These are phyloP conservation scores for Panagrolaimus sp. DNA, from an alignment of 1,140 invertebrate species.

Conservation along the genomic window DNA sequence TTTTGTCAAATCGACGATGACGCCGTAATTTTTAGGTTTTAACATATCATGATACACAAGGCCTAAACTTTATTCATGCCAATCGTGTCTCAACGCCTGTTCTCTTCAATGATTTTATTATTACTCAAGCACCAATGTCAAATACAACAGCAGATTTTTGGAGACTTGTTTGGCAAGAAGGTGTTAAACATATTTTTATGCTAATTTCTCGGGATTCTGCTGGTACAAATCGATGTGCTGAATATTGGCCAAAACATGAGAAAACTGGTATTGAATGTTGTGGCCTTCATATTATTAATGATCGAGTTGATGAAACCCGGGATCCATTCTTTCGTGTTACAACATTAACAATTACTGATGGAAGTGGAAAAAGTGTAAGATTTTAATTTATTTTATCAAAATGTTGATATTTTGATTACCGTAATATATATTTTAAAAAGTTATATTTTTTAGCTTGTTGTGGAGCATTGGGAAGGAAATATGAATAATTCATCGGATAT, in stretches of 20 bases:
- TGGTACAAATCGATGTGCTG: conserved; percentile 34
- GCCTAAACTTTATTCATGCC: conserved; percentile 49
- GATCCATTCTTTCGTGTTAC: conserved; percentile 51
- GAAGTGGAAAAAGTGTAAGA: conserved; percentile 37
- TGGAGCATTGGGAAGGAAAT: conserved; percentile 57
- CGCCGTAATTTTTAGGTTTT: too few relatives aligned
- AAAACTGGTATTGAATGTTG: not conserved
- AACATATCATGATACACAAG: not conserved
- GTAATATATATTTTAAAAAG: too few relatives aligned
- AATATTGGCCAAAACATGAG: conserved; percentile 49
- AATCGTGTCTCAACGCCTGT: conserved; percentile 41
- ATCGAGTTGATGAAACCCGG: conserved; percentile 31
- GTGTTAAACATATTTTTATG: conserved; percentile 63
- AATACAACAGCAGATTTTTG: conserved; percentile 63
- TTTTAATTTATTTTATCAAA: too few relatives aligned
- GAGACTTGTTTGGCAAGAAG: conserved; percentile 64
- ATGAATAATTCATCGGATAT: conserved; percentile 55
- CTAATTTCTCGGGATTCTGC: conserved; percentile 52
- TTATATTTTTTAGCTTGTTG: conserved; percentile 33
- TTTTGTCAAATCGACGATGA: too few relatives aligned
- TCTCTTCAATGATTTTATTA: conserved; percentile 60
- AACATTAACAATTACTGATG: conserved; percentile 37
- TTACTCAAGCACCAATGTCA: conserved; percentile 61
- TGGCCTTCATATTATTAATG: conserved; percentile 37
- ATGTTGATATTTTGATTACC: too few relatives aligned